A percentile compares a stretch with the other conserved stretches of the same genome.
These are phyloP conservation scores for Lycorma delicatula DNA, from an alignment of 1,140 invertebrate species.

Conservation along the genomic window DNA sequence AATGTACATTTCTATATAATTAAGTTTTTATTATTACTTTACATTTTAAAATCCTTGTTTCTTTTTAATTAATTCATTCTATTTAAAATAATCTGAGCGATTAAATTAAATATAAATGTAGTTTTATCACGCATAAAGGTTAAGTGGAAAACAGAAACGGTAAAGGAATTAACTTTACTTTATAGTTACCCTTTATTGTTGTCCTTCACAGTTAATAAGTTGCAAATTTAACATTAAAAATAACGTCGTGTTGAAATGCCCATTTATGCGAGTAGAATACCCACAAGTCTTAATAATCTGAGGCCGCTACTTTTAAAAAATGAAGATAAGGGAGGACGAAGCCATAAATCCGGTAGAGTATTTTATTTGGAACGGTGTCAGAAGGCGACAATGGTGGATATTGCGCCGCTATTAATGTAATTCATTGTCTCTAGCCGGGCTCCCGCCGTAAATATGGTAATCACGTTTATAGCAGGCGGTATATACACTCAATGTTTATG, in stretches of 20 bases:
- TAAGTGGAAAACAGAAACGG: too few relatives aligned
- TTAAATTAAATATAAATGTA: too few relatives aligned
- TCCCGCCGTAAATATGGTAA: slow-evolving; percentile 5
- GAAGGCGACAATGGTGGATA: slow-evolving; percentile 3
- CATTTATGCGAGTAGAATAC: background rate
- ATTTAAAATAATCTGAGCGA: too few relatives aligned
- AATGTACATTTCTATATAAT: too few relatives aligned
- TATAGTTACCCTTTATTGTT: too few relatives aligned
- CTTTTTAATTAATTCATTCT: too few relatives aligned
- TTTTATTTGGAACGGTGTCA: slow-evolving; percentile 7
- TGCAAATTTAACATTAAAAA: too few relatives aligned
- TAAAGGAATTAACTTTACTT: too few relatives aligned
- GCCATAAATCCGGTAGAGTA: background rate
- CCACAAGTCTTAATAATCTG: background rate
- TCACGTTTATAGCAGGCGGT: background rate
- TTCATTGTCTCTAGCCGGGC: background rate
- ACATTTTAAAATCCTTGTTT: too few relatives aligned
- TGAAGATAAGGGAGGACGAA: background rate
- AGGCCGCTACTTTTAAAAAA: background rate
- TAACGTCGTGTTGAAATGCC: background rate
- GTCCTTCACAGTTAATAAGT: too few relatives aligned
- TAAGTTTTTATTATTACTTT: too few relatives aligned
- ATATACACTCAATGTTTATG: slow-evolving; percentile 3
- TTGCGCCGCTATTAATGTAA: slow-evolving; percentile 6
- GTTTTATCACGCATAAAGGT: too few relatives aligned